Conservation (phyloP, 2,888 invertebrate species). For the Didymodactylos carnosus region DNA sequence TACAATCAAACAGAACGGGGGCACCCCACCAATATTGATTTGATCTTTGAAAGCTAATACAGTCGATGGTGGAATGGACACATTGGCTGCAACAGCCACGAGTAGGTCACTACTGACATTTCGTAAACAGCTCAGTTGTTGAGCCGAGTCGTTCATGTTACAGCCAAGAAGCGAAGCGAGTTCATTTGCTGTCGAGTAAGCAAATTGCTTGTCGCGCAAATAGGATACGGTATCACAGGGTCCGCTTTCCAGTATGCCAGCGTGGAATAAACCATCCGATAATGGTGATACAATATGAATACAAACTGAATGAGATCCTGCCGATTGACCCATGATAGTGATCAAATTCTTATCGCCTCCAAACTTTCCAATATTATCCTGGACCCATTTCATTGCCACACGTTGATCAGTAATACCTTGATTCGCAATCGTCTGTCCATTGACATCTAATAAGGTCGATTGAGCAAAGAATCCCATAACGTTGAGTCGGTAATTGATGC, state of each 20-base stretch:
- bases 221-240: constrained; percentile 31
- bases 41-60: background rate
- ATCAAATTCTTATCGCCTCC: constrained; percentile 70
- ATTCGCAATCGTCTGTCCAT: constrained; percentile 46
- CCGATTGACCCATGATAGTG: constrained; percentile 83
- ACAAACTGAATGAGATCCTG: constrained; percentile 75
- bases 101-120: background rate
- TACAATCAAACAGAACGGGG: background rate
- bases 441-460: constrained; percentile 43
- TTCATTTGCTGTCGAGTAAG: background rate
- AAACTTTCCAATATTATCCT: constrained; percentile 26
- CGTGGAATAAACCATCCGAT: constrained; percentile 50
- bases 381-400: constrained; percentile 50
- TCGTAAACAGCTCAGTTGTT: background rate
- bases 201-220: background rate
- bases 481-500: constrained; percentile 81
- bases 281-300: constrained; percentile 57
- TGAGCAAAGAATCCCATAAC: constrained; percentile 49
- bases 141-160: background rate
- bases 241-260: constrained; percentile 80
- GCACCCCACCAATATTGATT: background rate
- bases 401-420: constrained; percentile 84
- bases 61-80: background rate
- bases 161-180: background rate
- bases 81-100: background rate